phyloP scores from a whole-genome alignment of 2,113 vertebrate species.

The Pygoscelis adeliae region DNA sequence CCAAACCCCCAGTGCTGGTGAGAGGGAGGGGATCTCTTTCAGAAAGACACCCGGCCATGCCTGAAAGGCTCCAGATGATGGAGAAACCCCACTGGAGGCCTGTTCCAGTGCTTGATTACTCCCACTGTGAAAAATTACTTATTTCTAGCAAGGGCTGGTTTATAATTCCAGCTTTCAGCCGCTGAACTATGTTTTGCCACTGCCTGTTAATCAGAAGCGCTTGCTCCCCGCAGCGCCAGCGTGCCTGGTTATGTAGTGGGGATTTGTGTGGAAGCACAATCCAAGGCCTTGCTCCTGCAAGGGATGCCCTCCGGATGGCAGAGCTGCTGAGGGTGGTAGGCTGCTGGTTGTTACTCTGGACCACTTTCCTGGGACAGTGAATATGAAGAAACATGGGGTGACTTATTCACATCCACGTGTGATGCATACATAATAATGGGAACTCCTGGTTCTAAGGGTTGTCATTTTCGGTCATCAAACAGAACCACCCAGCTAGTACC shows the following conservation, averaged over 20 bases:
- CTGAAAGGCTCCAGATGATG: background rate
- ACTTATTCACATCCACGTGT: background rate
- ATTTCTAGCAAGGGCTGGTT: background rate
- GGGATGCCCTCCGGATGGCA: background rate
- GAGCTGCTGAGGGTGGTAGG: background rate
- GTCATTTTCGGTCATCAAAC: background rate
- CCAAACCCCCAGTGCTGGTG: background rate
- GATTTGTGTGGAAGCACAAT: background rate
- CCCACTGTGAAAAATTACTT: background rate
- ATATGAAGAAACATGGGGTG: background rate
- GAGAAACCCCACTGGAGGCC: background rate
- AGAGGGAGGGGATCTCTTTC: background rate
- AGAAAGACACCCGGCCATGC: background rate
- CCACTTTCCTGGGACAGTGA: background rate
- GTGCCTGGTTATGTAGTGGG: accelerated
- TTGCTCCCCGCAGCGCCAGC: background rate
- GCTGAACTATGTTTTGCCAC: background rate
- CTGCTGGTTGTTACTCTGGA: background rate
- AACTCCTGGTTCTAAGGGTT: background rate
- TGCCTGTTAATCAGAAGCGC: background rate
- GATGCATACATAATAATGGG: accelerated
- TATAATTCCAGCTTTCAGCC: background rate
- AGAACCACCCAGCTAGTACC: background rate
- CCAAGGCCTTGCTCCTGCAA: background rate
- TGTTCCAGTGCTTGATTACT: background rate